A percentile compares a stretch with the other conserved stretches of the same genome.
Evolutionary conservation across 2,888 invertebrate species (phyloP).

Genomic region (Leptinotarsa juncta): DNA sequence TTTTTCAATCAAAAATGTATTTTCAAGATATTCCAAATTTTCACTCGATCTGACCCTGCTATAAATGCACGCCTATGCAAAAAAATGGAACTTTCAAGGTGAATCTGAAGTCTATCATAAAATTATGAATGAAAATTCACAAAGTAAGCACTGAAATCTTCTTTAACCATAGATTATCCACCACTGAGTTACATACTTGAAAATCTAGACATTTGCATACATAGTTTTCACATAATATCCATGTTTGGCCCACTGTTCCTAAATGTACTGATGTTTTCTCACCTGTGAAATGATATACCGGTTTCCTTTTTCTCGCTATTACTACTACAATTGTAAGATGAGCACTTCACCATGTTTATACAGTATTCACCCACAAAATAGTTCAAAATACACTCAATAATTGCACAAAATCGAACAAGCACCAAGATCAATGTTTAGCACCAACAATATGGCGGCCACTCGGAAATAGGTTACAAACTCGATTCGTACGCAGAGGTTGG

Average conservation of each 20-base stretch:
- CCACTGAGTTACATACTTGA: neutral
- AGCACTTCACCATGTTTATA: too few species aligned
- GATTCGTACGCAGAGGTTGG: too few species aligned
- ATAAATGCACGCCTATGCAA: constrained; percentile 1
- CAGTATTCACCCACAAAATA: too few species aligned
- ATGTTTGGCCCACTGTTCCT: neutral
- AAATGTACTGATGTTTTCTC: neutral
- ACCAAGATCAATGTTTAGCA: too few species aligned
- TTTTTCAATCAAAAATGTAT: neutral
- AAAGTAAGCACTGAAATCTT: neutral
- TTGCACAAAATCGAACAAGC: too few species aligned
- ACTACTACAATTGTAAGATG: neutral
- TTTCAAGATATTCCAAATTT: neutral
- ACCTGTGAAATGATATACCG: neutral
- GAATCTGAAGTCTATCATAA: neutral
- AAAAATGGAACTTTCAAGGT: neutral
- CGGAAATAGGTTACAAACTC: too few species aligned
- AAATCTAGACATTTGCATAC: constrained; percentile 1
- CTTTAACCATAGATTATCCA: neutral
- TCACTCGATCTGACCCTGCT: constrained; percentile 1
- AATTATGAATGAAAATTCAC: neutral
- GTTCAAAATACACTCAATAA: too few species aligned
- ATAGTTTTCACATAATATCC: constrained; percentile 1
- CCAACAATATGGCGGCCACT: too few species aligned
- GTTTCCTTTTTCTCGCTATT: neutral